Conservation (phyloP, 92 coral and sea anemone species). For the Phenganax marumi region DNA sequence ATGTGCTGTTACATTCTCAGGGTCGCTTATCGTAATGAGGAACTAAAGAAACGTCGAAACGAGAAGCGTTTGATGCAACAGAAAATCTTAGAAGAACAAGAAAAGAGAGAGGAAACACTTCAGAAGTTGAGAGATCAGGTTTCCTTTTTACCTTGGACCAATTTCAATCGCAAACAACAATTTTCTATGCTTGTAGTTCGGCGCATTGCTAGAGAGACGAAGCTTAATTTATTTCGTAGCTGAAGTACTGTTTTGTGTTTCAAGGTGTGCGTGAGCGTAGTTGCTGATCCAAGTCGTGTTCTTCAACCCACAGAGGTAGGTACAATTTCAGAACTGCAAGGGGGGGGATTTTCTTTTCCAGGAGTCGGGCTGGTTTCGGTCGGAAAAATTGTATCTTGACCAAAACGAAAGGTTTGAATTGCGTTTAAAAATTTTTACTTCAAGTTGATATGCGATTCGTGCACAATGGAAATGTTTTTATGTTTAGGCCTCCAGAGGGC, state of each 20-base stretch:
- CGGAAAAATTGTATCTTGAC: too few relatives aligned
- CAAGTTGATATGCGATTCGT: too few relatives aligned
- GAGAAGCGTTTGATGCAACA: conserved; percentile 63
- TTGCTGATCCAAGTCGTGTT: conserved; percentile 74
- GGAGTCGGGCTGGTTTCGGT: too few relatives aligned
- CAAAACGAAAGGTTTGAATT: too few relatives aligned
- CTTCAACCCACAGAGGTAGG: conserved; percentile 78
- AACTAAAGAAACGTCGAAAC: conserved; percentile 67
- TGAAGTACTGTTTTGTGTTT: background rate
- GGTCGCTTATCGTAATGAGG: conserved; percentile 79
- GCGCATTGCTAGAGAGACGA: background rate
- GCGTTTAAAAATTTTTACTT: too few relatives aligned
- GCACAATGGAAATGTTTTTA: too few relatives aligned
- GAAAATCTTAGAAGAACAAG: conserved; percentile 68
- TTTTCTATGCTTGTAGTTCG: background rate
- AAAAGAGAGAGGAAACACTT: conserved; percentile 68
- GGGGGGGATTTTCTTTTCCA: too few relatives aligned
- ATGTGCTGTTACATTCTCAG: conserved; percentile 38
- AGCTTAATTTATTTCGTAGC: background rate
- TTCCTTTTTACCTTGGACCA: background rate
- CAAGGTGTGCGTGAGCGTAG: conserved; percentile 83
- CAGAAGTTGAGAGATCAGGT: conserved; percentile 90
- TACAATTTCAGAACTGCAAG: background rate
- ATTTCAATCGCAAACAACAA: background rate
- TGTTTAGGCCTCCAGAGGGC: conserved; percentile 76